These are phyloP conservation scores for Nomada ruficornis DNA, from an alignment of 2,888 invertebrate species.

Conservation along the genomic window DNA sequence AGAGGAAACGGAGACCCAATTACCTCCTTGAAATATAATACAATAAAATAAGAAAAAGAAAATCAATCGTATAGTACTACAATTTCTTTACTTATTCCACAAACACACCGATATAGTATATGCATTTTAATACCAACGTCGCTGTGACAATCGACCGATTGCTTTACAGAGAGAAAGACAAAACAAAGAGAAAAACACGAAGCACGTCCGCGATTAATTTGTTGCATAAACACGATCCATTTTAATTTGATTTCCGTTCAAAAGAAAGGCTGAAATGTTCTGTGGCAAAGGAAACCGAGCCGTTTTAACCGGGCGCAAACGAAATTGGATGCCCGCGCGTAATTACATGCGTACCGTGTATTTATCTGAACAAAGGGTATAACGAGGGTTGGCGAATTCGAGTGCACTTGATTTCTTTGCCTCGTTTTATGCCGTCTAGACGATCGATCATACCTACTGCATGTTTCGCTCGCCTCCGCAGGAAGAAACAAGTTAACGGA, in stretches of 20 bases:
- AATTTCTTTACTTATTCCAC: too few relatives aligned
- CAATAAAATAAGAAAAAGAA: background rate
- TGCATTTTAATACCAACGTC: too few relatives aligned
- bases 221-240: conserved; percentile 38
- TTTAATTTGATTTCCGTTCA: background rate
- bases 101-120: too few relatives aligned
- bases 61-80: background rate
- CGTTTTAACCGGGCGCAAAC: conserved; percentile 37
- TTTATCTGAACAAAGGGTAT: conserved; percentile 57
- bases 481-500: conserved; percentile 32
- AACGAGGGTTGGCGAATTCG: conserved; percentile 56
- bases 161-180: background rate
- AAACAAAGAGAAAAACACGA: background rate
- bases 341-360: conserved; percentile 54
- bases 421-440: conserved; percentile 61
- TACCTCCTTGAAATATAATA: background rate
- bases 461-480: conserved; percentile 18
- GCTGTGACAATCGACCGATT: background rate
- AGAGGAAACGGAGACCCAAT: too few relatives aligned
- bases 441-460: conserved; percentile 53
- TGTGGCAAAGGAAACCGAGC: conserved; percentile 17
- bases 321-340: conserved; percentile 55
- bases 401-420: conserved; percentile 61
- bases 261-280: conserved; percentile 19
- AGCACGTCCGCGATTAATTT: conserved; percentile 23